Evolutionary conservation across 2,888 invertebrate species (phyloP).

Genomic region (Drosophila subsilvestris): DNA sequence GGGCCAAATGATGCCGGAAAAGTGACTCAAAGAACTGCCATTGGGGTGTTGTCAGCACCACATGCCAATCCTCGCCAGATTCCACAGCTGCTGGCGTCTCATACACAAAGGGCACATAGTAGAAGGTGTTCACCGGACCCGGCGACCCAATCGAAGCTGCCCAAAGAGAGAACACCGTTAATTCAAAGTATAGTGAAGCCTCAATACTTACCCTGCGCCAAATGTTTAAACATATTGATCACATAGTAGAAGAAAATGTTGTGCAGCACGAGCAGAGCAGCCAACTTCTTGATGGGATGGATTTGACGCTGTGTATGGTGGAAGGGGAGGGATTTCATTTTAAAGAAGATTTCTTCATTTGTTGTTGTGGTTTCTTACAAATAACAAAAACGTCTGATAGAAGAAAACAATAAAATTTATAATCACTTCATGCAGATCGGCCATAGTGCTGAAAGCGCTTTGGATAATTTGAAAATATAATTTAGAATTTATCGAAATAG

Average conservation of each 20-base stretch:
- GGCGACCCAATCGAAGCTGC: slow-evolving; percentile 45
- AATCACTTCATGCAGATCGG: slow-evolving; percentile 45
- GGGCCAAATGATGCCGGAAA: slow-evolving; percentile 55
- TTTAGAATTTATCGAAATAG: slow-evolving; percentile 5
- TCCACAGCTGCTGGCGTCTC: slow-evolving; percentile 29
- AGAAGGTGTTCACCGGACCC: slow-evolving; percentile 57
- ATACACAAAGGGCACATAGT: slow-evolving; percentile 55
- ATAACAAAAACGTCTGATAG: slow-evolving; percentile 22
- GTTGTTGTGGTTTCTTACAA: slow-evolving; percentile 23
- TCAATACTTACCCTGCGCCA: slow-evolving; percentile 50
- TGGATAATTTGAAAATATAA: not conserved
- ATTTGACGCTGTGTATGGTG: slow-evolving; percentile 35
- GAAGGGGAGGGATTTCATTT: too few relatives aligned
- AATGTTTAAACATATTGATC: slow-evolving; percentile 59
- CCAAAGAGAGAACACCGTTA: not conserved
- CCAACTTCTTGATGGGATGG: slow-evolving; percentile 45
- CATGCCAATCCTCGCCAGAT: slow-evolving; percentile 32
- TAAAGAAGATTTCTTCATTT: too few relatives aligned
- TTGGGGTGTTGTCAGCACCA: slow-evolving; percentile 35
- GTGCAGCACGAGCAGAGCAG: slow-evolving; percentile 47
- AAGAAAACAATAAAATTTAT: slow-evolving; percentile 34
- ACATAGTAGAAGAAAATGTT: slow-evolving; percentile 52
- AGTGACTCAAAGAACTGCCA: slow-evolving; percentile 60
- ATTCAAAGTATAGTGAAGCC: not conserved
- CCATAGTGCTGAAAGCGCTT: slow-evolving; percentile 22